These are phyloP conservation scores for Hestina assimilis DNA, from an alignment of 1,140 invertebrate species.

Conservation along the genomic window DNA sequence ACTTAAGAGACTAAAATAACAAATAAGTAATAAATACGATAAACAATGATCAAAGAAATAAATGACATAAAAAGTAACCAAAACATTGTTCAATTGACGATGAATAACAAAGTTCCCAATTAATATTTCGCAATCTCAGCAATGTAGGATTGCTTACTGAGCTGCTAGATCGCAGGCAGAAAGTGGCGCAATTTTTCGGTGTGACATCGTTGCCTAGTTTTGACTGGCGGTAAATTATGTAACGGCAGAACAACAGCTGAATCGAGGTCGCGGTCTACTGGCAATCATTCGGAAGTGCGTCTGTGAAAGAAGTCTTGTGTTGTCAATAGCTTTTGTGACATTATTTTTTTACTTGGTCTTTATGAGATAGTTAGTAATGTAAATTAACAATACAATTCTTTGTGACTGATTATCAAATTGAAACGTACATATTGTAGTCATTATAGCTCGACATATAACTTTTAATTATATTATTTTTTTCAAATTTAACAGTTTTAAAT, in stretches of 20 bases:
- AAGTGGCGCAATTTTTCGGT: constrained; percentile 73
- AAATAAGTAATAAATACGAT: background rate
- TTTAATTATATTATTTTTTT: background rate
- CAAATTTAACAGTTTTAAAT: background rate
- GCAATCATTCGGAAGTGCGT: constrained; percentile 70
- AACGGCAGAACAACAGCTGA: constrained; percentile 64
- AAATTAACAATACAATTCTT: too few species aligned
- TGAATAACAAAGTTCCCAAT: constrained; percentile 1
- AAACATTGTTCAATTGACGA: background rate
- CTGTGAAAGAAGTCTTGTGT: constrained; percentile 19
- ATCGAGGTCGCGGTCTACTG: constrained; percentile 65
- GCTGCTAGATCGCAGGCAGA: constrained; percentile 44
- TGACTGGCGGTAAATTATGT: constrained; percentile 70
- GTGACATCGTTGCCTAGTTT: constrained; percentile 77
- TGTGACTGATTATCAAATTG: too few species aligned
- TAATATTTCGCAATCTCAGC: constrained; percentile 34
- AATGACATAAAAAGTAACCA: background rate
- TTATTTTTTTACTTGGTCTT: too few species aligned
- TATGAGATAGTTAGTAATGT: too few species aligned
- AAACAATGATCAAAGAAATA: too few species aligned
- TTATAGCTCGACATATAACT: too few species aligned
- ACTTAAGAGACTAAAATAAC: too few species aligned
- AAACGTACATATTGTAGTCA: too few species aligned
- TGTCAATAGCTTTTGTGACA: too few species aligned
- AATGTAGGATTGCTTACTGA: constrained; percentile 36